Conservation (phyloP, 2,113 vertebrate species). For the Hippotragus niger region DNA sequence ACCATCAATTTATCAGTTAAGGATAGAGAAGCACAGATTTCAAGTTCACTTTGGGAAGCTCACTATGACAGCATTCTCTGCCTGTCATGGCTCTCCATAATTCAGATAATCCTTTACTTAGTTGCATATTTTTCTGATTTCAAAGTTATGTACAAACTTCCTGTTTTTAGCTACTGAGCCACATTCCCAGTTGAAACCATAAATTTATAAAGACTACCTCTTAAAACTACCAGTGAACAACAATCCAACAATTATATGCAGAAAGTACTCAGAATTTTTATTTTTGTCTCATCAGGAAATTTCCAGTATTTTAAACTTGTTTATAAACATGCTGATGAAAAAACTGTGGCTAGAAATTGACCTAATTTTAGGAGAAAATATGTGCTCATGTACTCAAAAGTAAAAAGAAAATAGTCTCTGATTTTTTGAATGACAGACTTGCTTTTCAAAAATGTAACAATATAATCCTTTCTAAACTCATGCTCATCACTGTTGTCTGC, state of each 20-base stretch:
- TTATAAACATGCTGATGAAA: slow-evolving; percentile 20
- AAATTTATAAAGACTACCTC: slow-evolving; percentile 41
- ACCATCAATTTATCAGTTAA: neutral
- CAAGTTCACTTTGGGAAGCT: neutral
- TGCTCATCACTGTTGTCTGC: neutral
- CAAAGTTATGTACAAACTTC: slow-evolving; percentile 19
- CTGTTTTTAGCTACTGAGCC: slow-evolving; percentile 50
- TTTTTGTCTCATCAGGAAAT: slow-evolving; percentile 54
- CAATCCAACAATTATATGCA: slow-evolving; percentile 32
- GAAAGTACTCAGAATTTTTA: slow-evolving; percentile 42
- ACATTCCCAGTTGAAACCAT: slow-evolving; percentile 51
- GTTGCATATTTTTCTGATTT: slow-evolving; percentile 43
- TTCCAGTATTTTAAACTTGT: neutral
- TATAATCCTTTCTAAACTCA: neutral
- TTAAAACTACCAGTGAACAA: slow-evolving; percentile 51
- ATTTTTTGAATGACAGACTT: slow-evolving; percentile 8
- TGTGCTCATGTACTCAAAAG: neutral
- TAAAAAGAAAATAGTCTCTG: neutral
- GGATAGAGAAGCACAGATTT: neutral
- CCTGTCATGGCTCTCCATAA: neutral
- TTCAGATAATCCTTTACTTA: neutral
- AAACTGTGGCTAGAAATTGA: neutral
- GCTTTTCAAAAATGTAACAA: neutral
- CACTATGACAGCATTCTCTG: neutral
- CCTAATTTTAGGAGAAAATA: slow-evolving; percentile 26